Evolutionary conservation across 2,113 vertebrate species (phyloP).

Genomic region (Reinhardtius hippoglossoides): DNA sequence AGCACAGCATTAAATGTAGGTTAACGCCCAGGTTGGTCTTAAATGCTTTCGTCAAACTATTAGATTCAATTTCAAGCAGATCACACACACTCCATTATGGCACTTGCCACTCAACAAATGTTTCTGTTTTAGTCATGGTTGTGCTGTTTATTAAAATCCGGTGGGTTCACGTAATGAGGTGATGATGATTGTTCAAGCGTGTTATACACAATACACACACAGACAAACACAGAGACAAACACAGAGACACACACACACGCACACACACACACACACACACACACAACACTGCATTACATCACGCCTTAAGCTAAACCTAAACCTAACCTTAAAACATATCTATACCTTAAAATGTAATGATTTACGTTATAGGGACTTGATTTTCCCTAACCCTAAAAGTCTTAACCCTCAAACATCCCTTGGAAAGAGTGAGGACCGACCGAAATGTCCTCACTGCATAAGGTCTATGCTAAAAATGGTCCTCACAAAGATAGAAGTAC

Average conservation of each 20-base stretch:
- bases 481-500: background rate
- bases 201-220: slow-evolving; percentile 30
- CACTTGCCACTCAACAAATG: background rate
- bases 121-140: slow-evolving; percentile 17
- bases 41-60: background rate
- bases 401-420: too few species aligned
- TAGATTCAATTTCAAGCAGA: background rate
- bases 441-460: too few species aligned
- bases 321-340: too few species aligned
- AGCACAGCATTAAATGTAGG: background rate
- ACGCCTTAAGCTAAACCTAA: too few species aligned
- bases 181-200: slow-evolving; percentile 48
- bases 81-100: too few species aligned
- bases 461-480: too few species aligned
- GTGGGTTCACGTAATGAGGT: slow-evolving; percentile 30
- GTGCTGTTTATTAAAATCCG: slow-evolving; percentile 60
- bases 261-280: too few species aligned
- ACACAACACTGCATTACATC: background rate
- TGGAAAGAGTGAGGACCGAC: too few species aligned
- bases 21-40: slow-evolving; percentile 21
- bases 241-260: background rate
- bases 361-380: too few species aligned
- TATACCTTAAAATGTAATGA: too few species aligned
- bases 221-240: background rate
- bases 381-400: too few species aligned